Percentiles rank a stretch among this genome's conserved stretches.
Evolutionary conservation across 2,888 invertebrate species (phyloP).

Genomic region (Cheilosia vulpina): DNA sequence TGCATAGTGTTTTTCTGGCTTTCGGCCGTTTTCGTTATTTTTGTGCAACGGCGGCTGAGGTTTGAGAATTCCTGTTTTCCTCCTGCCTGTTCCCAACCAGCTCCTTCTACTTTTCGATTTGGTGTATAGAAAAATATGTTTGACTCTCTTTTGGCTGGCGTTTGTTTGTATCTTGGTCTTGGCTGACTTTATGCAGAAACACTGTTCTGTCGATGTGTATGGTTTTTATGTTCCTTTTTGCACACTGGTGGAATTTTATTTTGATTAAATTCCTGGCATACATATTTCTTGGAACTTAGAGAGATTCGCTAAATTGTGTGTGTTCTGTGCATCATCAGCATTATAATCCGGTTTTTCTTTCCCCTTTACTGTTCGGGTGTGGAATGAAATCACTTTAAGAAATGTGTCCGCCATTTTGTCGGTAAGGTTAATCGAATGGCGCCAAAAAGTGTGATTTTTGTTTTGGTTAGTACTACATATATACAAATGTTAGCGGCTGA

Average conservation of each 20-base stretch:
- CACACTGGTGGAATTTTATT: slow-evolving; percentile 46
- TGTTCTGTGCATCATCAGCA: slow-evolving; percentile 25
- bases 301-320: slow-evolving; percentile 44
- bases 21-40: neutral
- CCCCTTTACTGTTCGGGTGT: no score
- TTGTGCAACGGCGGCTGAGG: neutral
- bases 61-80: slow-evolving; percentile 4
- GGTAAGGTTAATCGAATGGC: slow-evolving; percentile 46
- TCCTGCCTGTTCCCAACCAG: neutral
- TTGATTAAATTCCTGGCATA: slow-evolving; percentile 63
- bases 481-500: no score
- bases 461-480: neutral
- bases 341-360: slow-evolving; percentile 14
- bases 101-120: slow-evolving; percentile 22
- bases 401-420: slow-evolving; percentile 51
- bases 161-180: slow-evolving; percentile 39
- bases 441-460: slow-evolving; percentile 28
- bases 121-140: slow-evolving; percentile 6
- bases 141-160: slow-evolving; percentile 31
- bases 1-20: neutral
- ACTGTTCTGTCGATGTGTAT: slow-evolving; percentile 32
- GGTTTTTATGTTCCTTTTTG: slow-evolving; percentile 39
- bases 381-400: neutral
- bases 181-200: slow-evolving; percentile 5
- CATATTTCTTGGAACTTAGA: slow-evolving; percentile 63